Evolutionary conservation across 2,888 invertebrate species (phyloP).

Genomic region (Lomographa bimaculata): DNA sequence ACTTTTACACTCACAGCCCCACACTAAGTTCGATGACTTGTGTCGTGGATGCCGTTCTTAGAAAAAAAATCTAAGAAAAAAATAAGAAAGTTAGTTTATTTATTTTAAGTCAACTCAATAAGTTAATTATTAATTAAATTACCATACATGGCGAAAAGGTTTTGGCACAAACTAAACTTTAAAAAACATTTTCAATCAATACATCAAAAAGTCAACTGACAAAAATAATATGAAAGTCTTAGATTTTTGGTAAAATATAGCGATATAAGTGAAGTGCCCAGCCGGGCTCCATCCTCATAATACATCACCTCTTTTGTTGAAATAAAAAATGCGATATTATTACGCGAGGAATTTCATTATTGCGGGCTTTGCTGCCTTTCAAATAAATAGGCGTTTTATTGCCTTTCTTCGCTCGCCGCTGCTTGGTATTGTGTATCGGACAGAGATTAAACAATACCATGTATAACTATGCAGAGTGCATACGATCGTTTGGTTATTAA

Average conservation of each 20-base stretch:
- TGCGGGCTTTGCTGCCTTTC: slow-evolving; percentile 71
- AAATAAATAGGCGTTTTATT: slow-evolving; percentile 80
- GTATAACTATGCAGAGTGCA: slow-evolving; percentile 30
- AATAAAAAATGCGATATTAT: slow-evolving; percentile 78
- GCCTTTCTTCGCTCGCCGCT: slow-evolving; percentile 62
- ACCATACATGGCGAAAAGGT: too few species aligned
- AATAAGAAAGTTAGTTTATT: too few species aligned
- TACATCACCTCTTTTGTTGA: slow-evolving; percentile 69
- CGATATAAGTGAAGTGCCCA: slow-evolving; percentile 10
- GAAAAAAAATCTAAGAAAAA: too few species aligned
- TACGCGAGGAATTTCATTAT: slow-evolving; percentile 79
- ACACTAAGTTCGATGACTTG: too few species aligned
- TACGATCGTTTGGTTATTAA: slow-evolving; percentile 33
- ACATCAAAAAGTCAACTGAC: too few species aligned
- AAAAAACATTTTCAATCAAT: too few species aligned
- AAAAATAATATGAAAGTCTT: too few species aligned
- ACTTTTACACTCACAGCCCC: too few species aligned
- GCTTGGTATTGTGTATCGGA: slow-evolving; percentile 65
- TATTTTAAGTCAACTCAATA: too few species aligned
- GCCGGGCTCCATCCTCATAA: slow-evolving; percentile 41
- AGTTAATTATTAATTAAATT: too few species aligned
- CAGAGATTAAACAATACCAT: slow-evolving; percentile 51
- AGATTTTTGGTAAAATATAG: slow-evolving; percentile 7
- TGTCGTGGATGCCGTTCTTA: too few species aligned
- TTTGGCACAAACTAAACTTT: too few species aligned